Percentiles rank a stretch among this genome's conserved stretches.
These are phyloP conservation scores for Macquaria australasica DNA, from an alignment of 2,113 vertebrate genomes.

Conservation along the genomic window DNA sequence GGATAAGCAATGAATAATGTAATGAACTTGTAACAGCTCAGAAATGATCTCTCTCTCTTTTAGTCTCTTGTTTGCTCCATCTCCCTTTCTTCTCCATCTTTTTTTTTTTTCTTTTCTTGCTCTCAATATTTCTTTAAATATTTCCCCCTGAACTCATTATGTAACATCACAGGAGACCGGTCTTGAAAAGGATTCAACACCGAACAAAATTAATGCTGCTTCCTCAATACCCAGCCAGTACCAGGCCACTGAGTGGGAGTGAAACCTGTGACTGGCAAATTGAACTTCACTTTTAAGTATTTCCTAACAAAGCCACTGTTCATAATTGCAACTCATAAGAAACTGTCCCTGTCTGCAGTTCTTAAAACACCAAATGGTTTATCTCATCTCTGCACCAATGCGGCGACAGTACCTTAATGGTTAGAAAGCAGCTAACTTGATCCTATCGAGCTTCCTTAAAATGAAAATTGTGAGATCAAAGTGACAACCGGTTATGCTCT, in stretches of 20 bases:
- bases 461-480: conserved; percentile 54
- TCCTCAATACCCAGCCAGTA: conserved; percentile 27
- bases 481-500: conserved; percentile 17
- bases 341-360: conserved; percentile 52
- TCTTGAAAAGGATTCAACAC: conserved; percentile 60
- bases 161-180: conserved; percentile 54
- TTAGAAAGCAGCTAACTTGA: conserved; percentile 46
- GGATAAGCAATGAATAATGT: conserved; percentile 67
- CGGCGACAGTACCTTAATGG: not conserved
- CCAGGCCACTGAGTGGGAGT: conserved; percentile 49
- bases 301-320: conserved; percentile 56
- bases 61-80: conserved; percentile 45
- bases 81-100: conserved; percentile 29
- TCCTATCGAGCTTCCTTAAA: conserved; percentile 43
- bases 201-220: conserved; percentile 44
- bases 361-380: conserved; percentile 26
- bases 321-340: conserved; percentile 53
- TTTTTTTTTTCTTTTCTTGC: conserved; percentile 14
- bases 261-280: conserved; percentile 57
- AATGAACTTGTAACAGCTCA: conserved; percentile 71
- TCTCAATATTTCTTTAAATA: conserved; percentile 42
- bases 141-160: conserved; percentile 46
- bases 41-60: conserved; percentile 54
- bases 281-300: conserved; percentile 62
- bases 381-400: conserved; percentile 31